These are phyloP conservation scores for Diuraphis noxia DNA, from an alignment of 1,140 invertebrate species.

Conservation along the genomic window DNA sequence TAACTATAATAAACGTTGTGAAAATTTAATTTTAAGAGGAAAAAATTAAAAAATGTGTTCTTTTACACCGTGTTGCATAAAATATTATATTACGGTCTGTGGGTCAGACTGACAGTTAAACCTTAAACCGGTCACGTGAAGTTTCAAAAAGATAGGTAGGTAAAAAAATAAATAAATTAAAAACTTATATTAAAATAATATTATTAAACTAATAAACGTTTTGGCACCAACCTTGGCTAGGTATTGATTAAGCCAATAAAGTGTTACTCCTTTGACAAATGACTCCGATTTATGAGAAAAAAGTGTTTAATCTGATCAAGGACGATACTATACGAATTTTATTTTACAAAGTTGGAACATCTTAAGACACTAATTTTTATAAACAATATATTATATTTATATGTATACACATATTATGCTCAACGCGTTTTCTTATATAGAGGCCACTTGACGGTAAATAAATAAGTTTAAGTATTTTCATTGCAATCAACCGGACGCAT, in stretches of 20 bases:
- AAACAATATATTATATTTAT: no score
- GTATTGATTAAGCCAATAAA: background rate
- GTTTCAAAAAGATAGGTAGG: background rate
- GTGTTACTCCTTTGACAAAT: slow-evolving; percentile 19
- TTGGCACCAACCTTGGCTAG: background rate
- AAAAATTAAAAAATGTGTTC: background rate
- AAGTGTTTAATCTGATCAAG: background rate
- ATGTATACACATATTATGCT: background rate
- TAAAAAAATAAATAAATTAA: slow-evolving; percentile 14
- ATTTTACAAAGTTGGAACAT: background rate
- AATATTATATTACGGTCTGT: background rate
- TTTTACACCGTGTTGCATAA: background rate
- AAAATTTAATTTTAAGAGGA: background rate
- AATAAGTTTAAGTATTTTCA: slow-evolving; percentile 17
- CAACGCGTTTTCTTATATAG: background rate
- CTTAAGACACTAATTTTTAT: background rate
- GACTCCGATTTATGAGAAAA: background rate
- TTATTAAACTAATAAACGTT: background rate
- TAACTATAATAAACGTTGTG: background rate
- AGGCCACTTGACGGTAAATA: background rate
- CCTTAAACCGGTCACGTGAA: slow-evolving; percentile 9
- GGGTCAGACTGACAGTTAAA: background rate
- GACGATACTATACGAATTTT: background rate
- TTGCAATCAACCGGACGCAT: slow-evolving; percentile 32
- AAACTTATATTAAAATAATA: background rate